These are phyloP conservation scores for Columba guinea DNA, from an alignment of 2,797 vertebrate species.

Conservation along the genomic window DNA sequence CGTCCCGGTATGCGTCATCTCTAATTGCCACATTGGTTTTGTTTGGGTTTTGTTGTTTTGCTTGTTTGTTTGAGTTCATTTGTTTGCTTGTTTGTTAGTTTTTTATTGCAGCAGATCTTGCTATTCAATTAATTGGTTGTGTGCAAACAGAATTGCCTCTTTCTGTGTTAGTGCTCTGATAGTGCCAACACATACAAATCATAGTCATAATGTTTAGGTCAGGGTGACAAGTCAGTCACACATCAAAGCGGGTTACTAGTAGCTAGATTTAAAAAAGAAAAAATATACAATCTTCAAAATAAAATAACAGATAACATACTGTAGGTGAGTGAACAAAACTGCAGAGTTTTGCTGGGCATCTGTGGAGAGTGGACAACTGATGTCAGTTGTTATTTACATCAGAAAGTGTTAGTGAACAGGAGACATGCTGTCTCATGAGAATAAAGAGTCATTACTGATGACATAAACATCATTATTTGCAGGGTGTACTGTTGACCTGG, in stretches of 20 bases:
- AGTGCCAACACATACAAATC: background rate
- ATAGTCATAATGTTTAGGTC: background rate
- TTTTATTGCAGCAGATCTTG: background rate
- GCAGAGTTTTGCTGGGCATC: background rate
- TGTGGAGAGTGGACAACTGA: background rate
- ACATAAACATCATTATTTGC: background rate
- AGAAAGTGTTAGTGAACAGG: background rate
- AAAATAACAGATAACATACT: background rate
- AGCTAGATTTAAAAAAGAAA: background rate
- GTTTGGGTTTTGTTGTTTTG: background rate
- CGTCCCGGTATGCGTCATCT: too few species aligned
- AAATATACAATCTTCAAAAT: background rate
- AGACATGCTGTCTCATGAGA: background rate
- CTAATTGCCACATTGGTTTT: too few species aligned
- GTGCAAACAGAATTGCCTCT: background rate
- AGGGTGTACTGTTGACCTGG: background rate
- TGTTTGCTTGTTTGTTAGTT: background rate
- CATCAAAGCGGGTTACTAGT: background rate
- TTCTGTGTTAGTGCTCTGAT: background rate
- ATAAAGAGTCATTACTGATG: background rate
- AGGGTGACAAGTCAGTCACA: background rate
- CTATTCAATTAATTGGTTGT: background rate
- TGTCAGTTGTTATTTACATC: background rate
- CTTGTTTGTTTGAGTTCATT: background rate
- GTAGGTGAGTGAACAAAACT: background rate